Evolutionary conservation across 2,113 vertebrate species (phyloP).

Genomic region (Nanorana parkeri): DNA sequence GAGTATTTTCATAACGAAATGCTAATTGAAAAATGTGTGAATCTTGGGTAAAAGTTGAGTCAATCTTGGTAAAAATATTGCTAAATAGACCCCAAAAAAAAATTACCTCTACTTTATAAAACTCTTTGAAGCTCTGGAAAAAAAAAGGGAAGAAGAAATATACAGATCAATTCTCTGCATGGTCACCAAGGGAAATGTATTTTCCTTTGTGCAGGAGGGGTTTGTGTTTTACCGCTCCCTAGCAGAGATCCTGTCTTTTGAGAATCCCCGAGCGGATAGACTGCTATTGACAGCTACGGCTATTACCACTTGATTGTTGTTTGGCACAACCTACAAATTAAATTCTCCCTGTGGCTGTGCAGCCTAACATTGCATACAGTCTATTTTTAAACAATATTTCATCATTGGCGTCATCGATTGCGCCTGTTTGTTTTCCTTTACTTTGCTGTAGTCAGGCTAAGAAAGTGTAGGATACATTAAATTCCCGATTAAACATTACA

Average conservation of each 20-base stretch:
- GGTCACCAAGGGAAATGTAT: slow-evolving; percentile 6
- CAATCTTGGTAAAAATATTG: too few relatives aligned
- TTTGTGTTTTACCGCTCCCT: not conserved
- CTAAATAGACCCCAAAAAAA: not conserved
- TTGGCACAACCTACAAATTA: slow-evolving; percentile 33
- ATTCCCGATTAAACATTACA: slow-evolving; percentile 4
- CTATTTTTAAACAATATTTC: slow-evolving; percentile 2
- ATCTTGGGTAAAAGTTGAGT: too few relatives aligned
- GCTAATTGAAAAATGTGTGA: too few relatives aligned
- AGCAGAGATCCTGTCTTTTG: not conserved
- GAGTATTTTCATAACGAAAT: too few relatives aligned
- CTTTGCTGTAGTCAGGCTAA: slow-evolving; percentile 5
- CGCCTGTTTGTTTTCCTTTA: slow-evolving; percentile 1
- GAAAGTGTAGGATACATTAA: slow-evolving; percentile 9
- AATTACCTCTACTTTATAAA: not conserved
- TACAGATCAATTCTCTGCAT: not conserved
- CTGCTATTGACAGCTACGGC: slow-evolving; percentile 36
- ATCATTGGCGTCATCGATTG: not conserved
- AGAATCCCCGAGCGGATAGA: slow-evolving; percentile 14
- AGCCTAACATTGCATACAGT: not conserved
- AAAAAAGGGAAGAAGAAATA: not conserved
- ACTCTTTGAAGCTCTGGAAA: not conserved
- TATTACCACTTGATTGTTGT: slow-evolving; percentile 20
- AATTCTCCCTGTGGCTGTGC: slow-evolving; percentile 33
- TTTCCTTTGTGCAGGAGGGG: not conserved